Conservation (phyloP, 2,797 vertebrate species). For the Melopsittacus undulatus region DNA sequence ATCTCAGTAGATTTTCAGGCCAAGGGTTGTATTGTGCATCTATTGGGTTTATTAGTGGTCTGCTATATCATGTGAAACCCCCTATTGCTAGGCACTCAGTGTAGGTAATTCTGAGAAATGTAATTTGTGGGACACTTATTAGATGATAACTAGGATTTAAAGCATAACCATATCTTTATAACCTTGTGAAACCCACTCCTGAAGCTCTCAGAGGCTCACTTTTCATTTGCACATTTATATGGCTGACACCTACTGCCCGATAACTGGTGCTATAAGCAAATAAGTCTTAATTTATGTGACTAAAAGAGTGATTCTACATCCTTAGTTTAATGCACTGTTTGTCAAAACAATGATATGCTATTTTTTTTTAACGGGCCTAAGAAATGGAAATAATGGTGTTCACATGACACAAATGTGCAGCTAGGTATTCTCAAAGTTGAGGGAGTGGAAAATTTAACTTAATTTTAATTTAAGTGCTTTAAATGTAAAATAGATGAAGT, state of each 20-base stretch:
- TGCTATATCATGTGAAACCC: slow-evolving; percentile 5
- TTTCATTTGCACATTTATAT: slow-evolving; percentile 42
- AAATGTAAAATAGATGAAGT: not conserved
- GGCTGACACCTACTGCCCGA: slow-evolving; percentile 19
- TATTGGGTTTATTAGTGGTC: slow-evolving; percentile 43
- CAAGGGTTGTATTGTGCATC: not conserved
- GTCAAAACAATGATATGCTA: not conserved
- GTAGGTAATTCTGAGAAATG: slow-evolving; percentile 36
- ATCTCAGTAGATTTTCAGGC: not conserved
- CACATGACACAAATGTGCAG: not conserved
- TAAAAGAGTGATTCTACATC: not conserved
- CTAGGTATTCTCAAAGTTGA: not conserved
- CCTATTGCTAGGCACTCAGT: not conserved
- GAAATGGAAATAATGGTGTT: not conserved
- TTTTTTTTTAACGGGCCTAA: not conserved
- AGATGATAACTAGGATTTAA: slow-evolving; percentile 57
- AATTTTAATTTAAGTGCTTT: not conserved
- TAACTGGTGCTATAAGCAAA: not conserved
- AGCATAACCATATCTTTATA: slow-evolving; percentile 13
- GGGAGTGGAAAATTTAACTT: not conserved
- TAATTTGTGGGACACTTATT: slow-evolving; percentile 42
- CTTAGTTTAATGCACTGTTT: not conserved
- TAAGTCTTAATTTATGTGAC: slow-evolving; percentile 2
- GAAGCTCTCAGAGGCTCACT: not conserved
- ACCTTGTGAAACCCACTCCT: slow-evolving; percentile 29